Base-by-base conservation (phyloP, 2,797 vertebrate genomes). In the Poecilia velifera region DNA sequence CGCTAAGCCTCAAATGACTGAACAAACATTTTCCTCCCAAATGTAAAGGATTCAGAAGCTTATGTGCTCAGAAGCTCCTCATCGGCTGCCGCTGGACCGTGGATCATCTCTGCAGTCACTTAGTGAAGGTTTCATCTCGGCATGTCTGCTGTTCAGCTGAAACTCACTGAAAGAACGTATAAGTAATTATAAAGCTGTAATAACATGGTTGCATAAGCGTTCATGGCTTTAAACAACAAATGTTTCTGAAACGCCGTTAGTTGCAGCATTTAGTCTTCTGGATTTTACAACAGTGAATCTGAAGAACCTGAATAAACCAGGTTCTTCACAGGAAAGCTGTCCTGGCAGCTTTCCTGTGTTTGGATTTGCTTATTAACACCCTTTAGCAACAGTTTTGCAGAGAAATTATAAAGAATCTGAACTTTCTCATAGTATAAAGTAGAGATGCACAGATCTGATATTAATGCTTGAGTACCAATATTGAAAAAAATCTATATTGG, bases 1-100 rank as follows among this genome's bases (percentile, higher is more conserved):
- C 2, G 55, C 28, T 90, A 87, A 90, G 87, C 87, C 74, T 73
- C 85, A 36, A 74, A 59, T 1, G 43, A 74, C 72, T 53, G 81
- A 77, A 74, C 45, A 3, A 49, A 77, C 82, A 7, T 10, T 72
- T 82, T 47, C 72, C n/a, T 81, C 68, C 72, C 76, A 64, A 79
- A 77, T 72, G 78, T 59, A 20, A 87, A 49, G 75, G 76, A 86
- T 76, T 79, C 79, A 73, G 6, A 74, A 34, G 34, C 45, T 90
- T 81, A 86, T 88, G 83, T 82, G 81, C 77, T 82, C 66, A 39
- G 76, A 76, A 34, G 34, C 45, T 90, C 75, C 45, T 18, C 45
- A 47, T 47, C 13, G 18, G 25, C 6, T 28, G 75, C 66, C 20
- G 72, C 64, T 25, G 77, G 34, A 6, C 0, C 18, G 46, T 53